Percentiles rank a stretch among this genome's conserved stretches.
Evolutionary conservation across 2,113 vertebrate genomes (phyloP).

Genomic region (Cheilinus undulatus): DNA sequence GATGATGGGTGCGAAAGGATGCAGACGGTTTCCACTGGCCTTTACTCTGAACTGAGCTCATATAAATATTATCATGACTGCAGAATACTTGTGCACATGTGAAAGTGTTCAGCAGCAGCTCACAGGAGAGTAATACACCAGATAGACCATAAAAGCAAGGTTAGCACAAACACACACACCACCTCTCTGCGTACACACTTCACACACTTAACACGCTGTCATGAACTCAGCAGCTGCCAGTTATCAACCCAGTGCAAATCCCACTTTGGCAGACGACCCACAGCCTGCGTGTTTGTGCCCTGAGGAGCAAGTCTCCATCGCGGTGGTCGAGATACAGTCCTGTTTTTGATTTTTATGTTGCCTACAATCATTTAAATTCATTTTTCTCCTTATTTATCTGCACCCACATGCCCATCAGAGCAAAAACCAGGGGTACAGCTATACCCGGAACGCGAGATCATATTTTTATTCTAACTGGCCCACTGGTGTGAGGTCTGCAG

Average conservation of each 20-base stretch:
- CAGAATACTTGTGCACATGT: conserved; percentile 43
- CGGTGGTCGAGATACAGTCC: no score
- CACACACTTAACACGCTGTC: conserved; percentile 70
- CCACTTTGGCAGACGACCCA: conserved; percentile 36
- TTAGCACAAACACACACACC: background rate
- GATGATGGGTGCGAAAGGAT: conserved; percentile 4
- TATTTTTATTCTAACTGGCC: no score
- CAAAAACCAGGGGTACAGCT: no score
- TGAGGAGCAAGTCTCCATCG: conserved; percentile 32
- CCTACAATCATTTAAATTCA: no score
- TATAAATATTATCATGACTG: conserved; percentile 60
- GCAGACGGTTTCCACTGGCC: conserved; percentile 44
- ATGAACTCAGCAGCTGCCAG: conserved; percentile 68
- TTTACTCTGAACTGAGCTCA: conserved; percentile 28
- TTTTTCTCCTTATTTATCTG: no score
- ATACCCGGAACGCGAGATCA: no score
- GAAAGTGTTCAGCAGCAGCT: conserved; percentile 56
- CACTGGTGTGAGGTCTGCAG: no score
- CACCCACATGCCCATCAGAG: no score
- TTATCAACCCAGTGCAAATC: conserved; percentile 68
- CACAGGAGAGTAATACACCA: conserved; percentile 49
- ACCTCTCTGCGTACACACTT: conserved; percentile 1
- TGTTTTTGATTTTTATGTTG: no score
- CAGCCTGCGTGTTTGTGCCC: conserved; percentile 31
- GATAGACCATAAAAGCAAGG: conserved; percentile 14